A percentile compares a stretch with the other conserved stretches of the same genome.
Conservation (phyloP, 2,888 invertebrate species). For the Tetramorium bicarinatum region DNA sequence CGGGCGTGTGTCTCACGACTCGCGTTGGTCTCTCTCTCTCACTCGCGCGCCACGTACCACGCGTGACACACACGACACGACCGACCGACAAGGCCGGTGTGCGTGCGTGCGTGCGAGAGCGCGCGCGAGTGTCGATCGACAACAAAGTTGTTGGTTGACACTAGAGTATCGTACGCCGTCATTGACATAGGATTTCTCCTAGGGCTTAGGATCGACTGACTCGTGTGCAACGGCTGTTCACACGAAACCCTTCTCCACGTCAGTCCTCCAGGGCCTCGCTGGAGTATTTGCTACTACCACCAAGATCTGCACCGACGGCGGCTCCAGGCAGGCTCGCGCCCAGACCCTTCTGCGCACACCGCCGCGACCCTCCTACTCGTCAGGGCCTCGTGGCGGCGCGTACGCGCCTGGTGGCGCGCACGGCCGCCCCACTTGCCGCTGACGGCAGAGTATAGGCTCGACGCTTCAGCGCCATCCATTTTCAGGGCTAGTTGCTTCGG, state of each 20-base stretch:
- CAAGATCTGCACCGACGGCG: slow-evolving; percentile 85
- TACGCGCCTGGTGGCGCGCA: no score
- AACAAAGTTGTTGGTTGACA: no score
- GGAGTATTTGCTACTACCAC: slow-evolving; percentile 88
- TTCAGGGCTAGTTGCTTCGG: slow-evolving; percentile 90
- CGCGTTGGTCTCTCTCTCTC: no score
- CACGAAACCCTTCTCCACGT: slow-evolving; percentile 89
- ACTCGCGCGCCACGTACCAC: no score
- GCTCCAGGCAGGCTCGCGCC: slow-evolving; percentile 86
- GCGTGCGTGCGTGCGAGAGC: no score
- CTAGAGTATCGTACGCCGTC: slow-evolving; percentile 80
- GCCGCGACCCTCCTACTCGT: slow-evolving; percentile 88
- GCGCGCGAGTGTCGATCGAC: no score
- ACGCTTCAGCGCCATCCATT: slow-evolving; percentile 90
- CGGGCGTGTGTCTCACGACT: no score
- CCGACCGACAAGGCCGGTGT: no score
- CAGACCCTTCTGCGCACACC: slow-evolving; percentile 84
- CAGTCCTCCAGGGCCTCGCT: slow-evolving; percentile 88
- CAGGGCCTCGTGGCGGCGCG: slow-evolving; percentile 86
- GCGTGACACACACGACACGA: no score
- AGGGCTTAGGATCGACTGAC: slow-evolving; percentile 88
- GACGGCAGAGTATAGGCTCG: slow-evolving; percentile 80
- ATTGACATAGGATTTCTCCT: slow-evolving; percentile 64
- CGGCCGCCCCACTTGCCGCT: no score
- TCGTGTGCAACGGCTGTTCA: slow-evolving; percentile 89